These are phyloP conservation scores for Apogon talboti DNA, from an alignment of 2,797 vertebrate species.

Conservation along the genomic window DNA sequence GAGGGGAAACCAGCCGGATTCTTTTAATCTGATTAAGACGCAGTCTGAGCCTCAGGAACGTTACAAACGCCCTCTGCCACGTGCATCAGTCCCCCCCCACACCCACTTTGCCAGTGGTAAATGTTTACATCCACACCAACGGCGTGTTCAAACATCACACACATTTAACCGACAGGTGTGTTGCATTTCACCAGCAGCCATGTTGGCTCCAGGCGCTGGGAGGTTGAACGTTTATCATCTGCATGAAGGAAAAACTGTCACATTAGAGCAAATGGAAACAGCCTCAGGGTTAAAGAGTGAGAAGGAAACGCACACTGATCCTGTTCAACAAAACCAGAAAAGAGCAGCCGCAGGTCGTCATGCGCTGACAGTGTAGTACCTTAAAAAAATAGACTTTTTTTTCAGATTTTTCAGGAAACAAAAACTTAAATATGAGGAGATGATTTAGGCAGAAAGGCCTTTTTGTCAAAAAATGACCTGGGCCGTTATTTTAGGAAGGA, in stretches of 20 bases:
- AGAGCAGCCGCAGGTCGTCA: neutral
- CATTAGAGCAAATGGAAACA: neutral
- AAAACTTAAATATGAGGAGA: no score
- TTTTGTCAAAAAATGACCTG: no score
- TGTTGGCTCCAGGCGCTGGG: neutral
- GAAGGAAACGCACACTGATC: neutral
- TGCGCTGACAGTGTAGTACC: no score
- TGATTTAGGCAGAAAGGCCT: no score
- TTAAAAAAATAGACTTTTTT: no score
- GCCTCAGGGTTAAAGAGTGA: neutral
- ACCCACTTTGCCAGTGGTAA: neutral
- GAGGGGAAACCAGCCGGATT: constrained; percentile 18
- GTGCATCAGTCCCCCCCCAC: neutral
- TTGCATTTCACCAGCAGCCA: neutral
- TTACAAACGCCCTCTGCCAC: neutral
- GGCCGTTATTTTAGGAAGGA: no score
- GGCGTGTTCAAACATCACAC: constrained; percentile 5
- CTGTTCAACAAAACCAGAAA: neutral
- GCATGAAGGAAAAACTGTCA: neutral
- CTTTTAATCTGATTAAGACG: constrained; percentile 2
- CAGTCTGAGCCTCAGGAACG: constrained; percentile 29
- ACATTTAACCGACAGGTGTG: neutral
- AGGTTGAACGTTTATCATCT: neutral
- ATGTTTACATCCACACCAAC: neutral
- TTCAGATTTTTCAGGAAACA: no score